Percentiles rank a stretch among this genome's conserved stretches.
Evolutionary conservation across 2,113 vertebrate species (phyloP).

Genomic region (Vireo altiloquus): DNA sequence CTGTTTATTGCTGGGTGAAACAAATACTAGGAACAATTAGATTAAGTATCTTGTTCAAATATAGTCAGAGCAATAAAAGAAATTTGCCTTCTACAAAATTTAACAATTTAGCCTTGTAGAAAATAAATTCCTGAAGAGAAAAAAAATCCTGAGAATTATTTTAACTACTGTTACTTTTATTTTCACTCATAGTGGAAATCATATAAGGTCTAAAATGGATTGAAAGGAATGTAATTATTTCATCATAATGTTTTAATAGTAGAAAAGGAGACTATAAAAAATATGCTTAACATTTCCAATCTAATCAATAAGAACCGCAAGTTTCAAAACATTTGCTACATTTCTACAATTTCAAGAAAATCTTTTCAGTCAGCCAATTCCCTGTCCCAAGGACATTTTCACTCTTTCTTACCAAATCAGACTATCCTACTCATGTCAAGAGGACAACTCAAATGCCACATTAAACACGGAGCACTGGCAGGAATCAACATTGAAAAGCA

Average conservation of each 20-base stretch:
- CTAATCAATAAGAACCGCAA: constrained; percentile 13
- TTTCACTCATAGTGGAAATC: constrained; percentile 12
- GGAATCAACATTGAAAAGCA: background rate
- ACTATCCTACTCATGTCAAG: background rate
- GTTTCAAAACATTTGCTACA: constrained; percentile 25
- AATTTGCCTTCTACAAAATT: background rate
- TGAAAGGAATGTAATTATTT: constrained; percentile 42
- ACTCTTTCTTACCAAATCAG: background rate
- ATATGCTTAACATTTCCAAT: background rate
- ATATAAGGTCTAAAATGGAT: background rate
- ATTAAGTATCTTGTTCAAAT: background rate
- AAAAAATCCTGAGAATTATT: background rate
- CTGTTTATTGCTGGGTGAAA: background rate
- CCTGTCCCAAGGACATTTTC: background rate
- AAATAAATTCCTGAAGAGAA: background rate
- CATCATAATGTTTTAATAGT: background rate
- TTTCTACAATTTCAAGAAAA: constrained; percentile 32
- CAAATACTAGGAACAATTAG: background rate
- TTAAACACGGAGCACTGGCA: background rate
- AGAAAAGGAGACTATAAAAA: background rate
- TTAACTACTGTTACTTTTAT: background rate
- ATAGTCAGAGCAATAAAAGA: background rate
- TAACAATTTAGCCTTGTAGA: background rate
- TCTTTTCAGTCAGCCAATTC: background rate
- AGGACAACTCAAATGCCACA: background rate